Evolutionary conservation across 2,113 vertebrate genomes (phyloP).

Genomic region (Nansenia antarctica): DNA sequence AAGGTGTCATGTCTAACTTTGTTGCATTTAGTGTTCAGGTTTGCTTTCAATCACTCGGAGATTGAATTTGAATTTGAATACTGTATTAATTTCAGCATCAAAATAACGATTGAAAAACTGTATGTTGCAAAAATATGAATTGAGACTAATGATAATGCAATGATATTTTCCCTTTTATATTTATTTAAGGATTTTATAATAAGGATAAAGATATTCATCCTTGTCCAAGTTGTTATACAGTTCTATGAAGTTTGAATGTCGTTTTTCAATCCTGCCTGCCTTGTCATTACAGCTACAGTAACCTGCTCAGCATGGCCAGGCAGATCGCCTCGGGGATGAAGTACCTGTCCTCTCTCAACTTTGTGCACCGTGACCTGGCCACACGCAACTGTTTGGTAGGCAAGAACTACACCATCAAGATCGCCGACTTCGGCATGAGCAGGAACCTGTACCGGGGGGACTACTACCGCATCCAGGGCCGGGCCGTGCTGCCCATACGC

Average conservation of each 20-base stretch:
- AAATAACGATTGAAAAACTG: no score
- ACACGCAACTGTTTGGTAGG: conserved; percentile 97
- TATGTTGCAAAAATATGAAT: no score
- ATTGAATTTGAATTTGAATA: no score
- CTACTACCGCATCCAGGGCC: conserved; percentile 96
- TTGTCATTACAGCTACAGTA: conserved; percentile 72
- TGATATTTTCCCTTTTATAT: not conserved
- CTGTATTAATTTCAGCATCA: no score
- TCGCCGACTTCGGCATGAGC: conserved; percentile 98
- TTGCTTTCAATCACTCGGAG: no score
- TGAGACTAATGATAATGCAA: no score
- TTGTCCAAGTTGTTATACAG: not conserved
- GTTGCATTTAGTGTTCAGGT: no score
- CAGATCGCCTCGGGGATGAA: conserved; percentile 97
- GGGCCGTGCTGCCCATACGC: conserved; percentile 96
- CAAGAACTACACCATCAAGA: conserved; percentile 93
- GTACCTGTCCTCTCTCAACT: conserved; percentile 95
- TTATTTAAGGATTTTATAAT: not conserved
- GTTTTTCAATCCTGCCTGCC: conserved; percentile 4
- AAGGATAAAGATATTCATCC: not conserved
- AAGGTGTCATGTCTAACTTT: no score
- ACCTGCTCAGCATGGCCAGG: conserved; percentile 85
- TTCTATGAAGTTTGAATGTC: no score
- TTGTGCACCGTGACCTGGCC: conserved; percentile 96
- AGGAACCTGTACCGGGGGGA: conserved; percentile 96